phyloP scores from a whole-genome alignment of 1,140 invertebrate genomes.

The Uloborus diversus region DNA sequence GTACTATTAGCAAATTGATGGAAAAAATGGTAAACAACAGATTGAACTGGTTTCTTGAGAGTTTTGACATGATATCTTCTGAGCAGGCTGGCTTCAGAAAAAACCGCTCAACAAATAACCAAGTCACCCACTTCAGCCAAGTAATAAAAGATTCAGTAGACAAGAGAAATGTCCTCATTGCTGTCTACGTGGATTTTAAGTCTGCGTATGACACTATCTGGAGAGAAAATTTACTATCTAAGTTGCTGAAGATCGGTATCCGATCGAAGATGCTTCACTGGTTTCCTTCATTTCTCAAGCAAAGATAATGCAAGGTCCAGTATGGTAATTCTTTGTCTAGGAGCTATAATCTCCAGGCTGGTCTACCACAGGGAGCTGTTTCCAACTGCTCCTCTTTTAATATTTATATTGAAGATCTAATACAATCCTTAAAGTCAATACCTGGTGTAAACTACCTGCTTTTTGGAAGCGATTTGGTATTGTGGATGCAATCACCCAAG shows the following conservation, averaged over 20 bases:
- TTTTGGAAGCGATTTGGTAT: conserved; percentile 2
- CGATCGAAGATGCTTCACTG: background rate
- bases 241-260: background rate
- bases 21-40: background rate
- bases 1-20: background rate
- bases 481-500: too few species aligned
- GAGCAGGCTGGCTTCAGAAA: conserved; percentile 13
- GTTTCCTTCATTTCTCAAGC: conserved; percentile 1
- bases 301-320: conserved; percentile 9
- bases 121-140: conserved; percentile 10
- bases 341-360: conserved; percentile 2
- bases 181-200: conserved; percentile 16
- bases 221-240: background rate
- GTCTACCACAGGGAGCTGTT: background rate
- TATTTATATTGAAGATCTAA: background rate
- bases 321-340: background rate
- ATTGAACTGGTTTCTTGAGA: conserved; percentile 7
- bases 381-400: conserved; percentile 1
- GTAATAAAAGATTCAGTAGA: conserved; percentile 17
- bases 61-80: background rate
- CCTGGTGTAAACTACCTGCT: background rate
- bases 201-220: conserved; percentile 15
- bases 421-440: background rate
- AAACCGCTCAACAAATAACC: background rate
- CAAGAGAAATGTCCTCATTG: background rate